These are phyloP conservation scores for Spodoptera frugiperda DNA, from an alignment of 1,140 invertebrate genomes.

Conservation along the genomic window DNA sequence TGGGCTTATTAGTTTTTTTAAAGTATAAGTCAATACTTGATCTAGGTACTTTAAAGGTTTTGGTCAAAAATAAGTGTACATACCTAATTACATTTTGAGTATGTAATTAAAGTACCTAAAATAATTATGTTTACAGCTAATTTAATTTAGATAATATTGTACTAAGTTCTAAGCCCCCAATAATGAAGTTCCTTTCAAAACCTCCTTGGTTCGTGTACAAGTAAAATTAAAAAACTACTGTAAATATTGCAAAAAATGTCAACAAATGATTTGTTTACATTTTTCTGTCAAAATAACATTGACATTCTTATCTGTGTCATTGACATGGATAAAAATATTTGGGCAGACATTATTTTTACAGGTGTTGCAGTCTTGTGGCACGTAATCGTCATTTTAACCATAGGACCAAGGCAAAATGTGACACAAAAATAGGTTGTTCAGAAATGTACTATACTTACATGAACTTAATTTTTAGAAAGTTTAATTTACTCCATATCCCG, in stretches of 20 bases:
- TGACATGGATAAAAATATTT: conserved; percentile 13
- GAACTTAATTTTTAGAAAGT: conserved; percentile 59
- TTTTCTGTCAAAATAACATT: conserved; percentile 40
- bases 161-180: background rate
- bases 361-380: background rate
- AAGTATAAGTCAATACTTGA: too few species aligned
- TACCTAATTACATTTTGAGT: too few species aligned
- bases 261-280: conserved; percentile 41
- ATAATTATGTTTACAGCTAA: too few species aligned
- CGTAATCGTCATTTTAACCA: background rate
- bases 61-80: too few species aligned
- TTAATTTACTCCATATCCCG: conserved; percentile 41
- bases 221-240: background rate
- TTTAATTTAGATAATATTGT: too few species aligned
- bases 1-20: too few species aligned
- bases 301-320: background rate
- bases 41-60: too few species aligned
- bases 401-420: background rate
- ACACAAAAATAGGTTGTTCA: conserved; percentile 19
- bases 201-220: too few species aligned
- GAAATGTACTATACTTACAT: conserved; percentile 64
- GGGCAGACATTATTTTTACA: background rate
- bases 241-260: conserved; percentile 15
- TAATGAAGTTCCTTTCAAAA: background rate
- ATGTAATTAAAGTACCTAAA: too few species aligned